Base-by-base conservation (phyloP, 2,888 invertebrate genomes). In the Pachycephus smyrnensis region DNA sequence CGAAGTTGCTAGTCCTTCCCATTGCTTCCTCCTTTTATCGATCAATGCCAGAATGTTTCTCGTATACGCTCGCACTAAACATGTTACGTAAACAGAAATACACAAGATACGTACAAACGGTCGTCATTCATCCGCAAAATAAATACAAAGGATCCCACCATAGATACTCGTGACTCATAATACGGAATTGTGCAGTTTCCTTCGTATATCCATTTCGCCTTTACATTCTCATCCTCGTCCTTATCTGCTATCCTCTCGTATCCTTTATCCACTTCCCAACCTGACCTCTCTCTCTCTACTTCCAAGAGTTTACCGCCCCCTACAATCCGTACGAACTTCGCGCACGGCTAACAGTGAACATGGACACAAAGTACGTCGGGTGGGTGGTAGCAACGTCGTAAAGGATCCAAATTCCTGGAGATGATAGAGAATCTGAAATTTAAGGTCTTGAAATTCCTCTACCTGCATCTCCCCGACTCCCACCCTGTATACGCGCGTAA, bases 21-120 rank as follows among this genome's bases (percentile, higher is more conserved):
- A 31, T 11, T 69, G 4, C 69, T 23, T 69, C 11, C 15, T 12
- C 74, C 23, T 33, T 76, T 80, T 78, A 81, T 80, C 79, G 79
- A 82, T 82, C 77, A 81, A 82, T 73, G 76, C 75, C 81, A 80
- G 80, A 79, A 80, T 76, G 82, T 37, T 23, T 15, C 30, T 3
- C 23, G 15, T 3, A 33, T 15, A 9, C 30, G 12, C 12, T 40
- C 15, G 15, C 23, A 40, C 23, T 40, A 15, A 4, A 15, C 15
- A 23, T 6, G 23, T 23, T 23, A 9, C 40, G 23, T 23, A 55
- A 9, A 15, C 4, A 15, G 23, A 55, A 55, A 55, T 9, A 23
- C 23, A 55, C 0, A 15, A 6, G 40, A n/a, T 76, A 68, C 71
- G 71, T 55, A 73, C 31, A 78, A 71, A 35, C 33, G 23, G 30